Evolutionary conservation across 2,888 invertebrate species (phyloP), one percentile per base, ranked within the genome.

Genomic region (Latheticus oryzae): DNA sequence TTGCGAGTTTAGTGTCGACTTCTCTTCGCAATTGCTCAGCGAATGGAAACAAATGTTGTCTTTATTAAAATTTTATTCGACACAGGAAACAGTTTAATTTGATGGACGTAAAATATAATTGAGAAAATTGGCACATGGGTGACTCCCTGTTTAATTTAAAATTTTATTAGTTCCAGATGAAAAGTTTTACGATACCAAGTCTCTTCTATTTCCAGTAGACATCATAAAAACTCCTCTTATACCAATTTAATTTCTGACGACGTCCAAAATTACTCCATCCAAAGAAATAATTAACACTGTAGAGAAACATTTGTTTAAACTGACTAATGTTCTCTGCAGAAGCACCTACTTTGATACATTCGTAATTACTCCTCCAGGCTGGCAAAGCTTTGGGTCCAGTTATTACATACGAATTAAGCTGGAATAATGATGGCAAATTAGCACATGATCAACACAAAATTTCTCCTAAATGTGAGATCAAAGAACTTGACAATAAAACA

Each of bases 141-240:
- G 59, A 60, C 63, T 61, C 56, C 54, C 51, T 52, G 54, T 59
- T 61, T 61, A 65, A 65, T 65, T 64, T 60, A 55, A 55, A 62
- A 63, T 62, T 69, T 68, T 68, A 72, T 70, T 68, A 65, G 66
- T 68, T 70, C 67, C 68, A 67, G 66, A 63, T 64, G 67, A 70
- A 64, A 62, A 60, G 58, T 61, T 69, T 68, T 63, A 67, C 60
- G 58, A 58, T 42, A 52, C 52, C 52, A 8, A 33, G 52, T 42
- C 45, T 43, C 37, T 37, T 45, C 53, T 21, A 45, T n/a, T 54
- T 45, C 37, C 37, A 33, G 24, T 35, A 40, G 40, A 42, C 42
- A 33, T 19, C 54, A 28, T 54, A 54, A 54, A 51, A 45, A 11
- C 40, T 24, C 26, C 17, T 19, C 12, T 33, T 26, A 33, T 51